Percentiles rank a stretch among this genome's conserved stretches.
Evolutionary conservation across 2,797 vertebrate genomes (phyloP).

Genomic region (Lates japonicus): DNA sequence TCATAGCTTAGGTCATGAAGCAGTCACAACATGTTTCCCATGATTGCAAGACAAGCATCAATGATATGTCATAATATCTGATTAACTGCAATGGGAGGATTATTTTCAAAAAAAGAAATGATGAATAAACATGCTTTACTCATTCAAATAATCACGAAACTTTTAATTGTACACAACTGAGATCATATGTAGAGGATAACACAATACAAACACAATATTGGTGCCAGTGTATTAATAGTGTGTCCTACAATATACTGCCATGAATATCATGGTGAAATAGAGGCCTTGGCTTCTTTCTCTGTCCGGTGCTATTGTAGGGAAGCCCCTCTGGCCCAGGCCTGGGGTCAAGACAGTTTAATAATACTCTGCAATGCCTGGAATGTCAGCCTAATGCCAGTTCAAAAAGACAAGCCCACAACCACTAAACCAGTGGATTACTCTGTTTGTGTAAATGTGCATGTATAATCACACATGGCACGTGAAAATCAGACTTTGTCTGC

Average conservation of each 20-base stretch:
- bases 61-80: not conserved
- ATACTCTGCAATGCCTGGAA: constrained; percentile 84
- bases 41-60: not conserved
- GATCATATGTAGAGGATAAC: not conserved
- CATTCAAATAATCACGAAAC: not conserved
- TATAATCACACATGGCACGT: constrained; percentile 37
- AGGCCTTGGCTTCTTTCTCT: constrained; percentile 34
- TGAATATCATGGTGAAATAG: constrained; percentile 1
- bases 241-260: not conserved
- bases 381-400: constrained; percentile 78
- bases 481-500: constrained; percentile 25
- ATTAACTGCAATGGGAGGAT: too few species aligned
- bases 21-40: not conserved
- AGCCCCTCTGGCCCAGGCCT: constrained; percentile 55
- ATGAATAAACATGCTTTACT: not conserved
- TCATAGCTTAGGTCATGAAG: too few species aligned
- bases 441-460: constrained; percentile 49
- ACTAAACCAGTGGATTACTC: constrained; percentile 66
- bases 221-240: not conserved
- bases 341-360: constrained; percentile 80
- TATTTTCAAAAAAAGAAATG: not conserved
- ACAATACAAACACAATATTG: not conserved
- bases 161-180: not conserved
- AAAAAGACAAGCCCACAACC: constrained; percentile 68
- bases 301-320: constrained; percentile 45